Conservation (phyloP, 1,140 invertebrate genomes). For the Drosophila burlai region DNA sequence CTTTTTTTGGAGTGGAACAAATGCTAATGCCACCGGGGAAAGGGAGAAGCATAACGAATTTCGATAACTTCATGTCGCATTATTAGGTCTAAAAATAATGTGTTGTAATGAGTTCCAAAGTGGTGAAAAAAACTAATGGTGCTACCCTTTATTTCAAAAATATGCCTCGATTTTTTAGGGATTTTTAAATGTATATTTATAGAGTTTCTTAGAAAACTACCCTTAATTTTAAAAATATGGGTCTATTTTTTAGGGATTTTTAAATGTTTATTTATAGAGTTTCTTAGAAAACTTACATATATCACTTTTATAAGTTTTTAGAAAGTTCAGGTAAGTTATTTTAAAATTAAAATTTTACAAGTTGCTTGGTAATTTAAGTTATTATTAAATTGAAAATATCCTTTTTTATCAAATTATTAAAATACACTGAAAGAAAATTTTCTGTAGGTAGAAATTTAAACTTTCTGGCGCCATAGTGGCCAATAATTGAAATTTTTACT, state of each 20-base stretch:
- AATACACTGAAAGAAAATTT: not conserved
- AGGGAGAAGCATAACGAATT: conserved; percentile 1
- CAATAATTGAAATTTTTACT: no score
- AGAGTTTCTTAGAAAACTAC: no score
- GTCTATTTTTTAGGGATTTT: no score
- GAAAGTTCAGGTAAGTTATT: not conserved
- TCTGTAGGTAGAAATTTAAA: no score
- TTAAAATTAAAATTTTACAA: not conserved
- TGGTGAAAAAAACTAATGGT: not conserved
- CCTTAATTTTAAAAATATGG: no score
- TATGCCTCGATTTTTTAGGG: no score
- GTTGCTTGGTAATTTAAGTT: no score
- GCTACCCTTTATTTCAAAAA: not conserved
- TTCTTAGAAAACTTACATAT: no score
- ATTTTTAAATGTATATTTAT: no score
- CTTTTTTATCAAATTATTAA: not conserved
- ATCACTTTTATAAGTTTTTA: not conserved
- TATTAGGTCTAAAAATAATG: conserved; percentile 10
- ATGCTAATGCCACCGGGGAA: conserved; percentile 17
- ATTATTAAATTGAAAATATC: not conserved
- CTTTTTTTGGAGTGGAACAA: not conserved
- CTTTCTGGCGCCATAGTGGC: no score
- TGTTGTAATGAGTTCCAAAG: not conserved
- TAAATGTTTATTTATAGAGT: no score
- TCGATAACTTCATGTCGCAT: conserved; percentile 18